These are phyloP conservation scores for Hippoglossus stenolepis DNA, from an alignment of 2,113 vertebrate genomes.

Conservation along the genomic window DNA sequence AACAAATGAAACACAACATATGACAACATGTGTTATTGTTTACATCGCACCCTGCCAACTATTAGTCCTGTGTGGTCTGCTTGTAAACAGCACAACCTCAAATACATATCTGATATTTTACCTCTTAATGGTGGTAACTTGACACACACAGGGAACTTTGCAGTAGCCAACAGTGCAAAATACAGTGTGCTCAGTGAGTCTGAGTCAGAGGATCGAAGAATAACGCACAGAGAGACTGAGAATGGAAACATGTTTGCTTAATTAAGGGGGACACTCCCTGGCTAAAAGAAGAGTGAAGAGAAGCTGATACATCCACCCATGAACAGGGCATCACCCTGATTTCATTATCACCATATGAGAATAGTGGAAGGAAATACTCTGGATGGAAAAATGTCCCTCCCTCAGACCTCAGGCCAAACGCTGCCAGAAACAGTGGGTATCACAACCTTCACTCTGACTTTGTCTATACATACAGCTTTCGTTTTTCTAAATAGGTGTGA, in stretches of 20 bases:
- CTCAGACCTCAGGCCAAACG: constrained; percentile 39
- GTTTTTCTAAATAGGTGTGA: no score
- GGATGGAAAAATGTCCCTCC: constrained; percentile 75
- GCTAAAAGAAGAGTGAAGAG: constrained; percentile 10
- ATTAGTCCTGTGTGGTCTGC: neutral
- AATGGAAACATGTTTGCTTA: constrained; percentile 52
- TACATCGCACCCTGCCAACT: neutral
- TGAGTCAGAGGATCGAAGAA: neutral
- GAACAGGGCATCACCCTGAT: constrained; percentile 52
- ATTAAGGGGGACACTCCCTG: constrained; percentile 55
- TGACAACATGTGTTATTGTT: neutral
- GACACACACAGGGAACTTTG: neutral
- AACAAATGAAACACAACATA: neutral
- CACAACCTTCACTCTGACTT: no score
- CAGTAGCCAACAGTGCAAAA: neutral
- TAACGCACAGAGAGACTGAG: neutral
- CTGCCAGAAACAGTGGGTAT: neutral
- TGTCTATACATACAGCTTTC: no score
- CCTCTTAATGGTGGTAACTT: neutral
- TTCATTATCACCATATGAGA: constrained; percentile 72
- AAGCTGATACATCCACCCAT: constrained; percentile 57
- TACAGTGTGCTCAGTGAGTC: neutral
- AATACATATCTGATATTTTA: neutral
- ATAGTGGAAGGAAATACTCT: constrained; percentile 73
- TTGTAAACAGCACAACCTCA: neutral